These are phyloP conservation scores for Chamaetylas fuelleborni DNA, from an alignment of 2,113 vertebrate genomes.

Conservation along the genomic window DNA sequence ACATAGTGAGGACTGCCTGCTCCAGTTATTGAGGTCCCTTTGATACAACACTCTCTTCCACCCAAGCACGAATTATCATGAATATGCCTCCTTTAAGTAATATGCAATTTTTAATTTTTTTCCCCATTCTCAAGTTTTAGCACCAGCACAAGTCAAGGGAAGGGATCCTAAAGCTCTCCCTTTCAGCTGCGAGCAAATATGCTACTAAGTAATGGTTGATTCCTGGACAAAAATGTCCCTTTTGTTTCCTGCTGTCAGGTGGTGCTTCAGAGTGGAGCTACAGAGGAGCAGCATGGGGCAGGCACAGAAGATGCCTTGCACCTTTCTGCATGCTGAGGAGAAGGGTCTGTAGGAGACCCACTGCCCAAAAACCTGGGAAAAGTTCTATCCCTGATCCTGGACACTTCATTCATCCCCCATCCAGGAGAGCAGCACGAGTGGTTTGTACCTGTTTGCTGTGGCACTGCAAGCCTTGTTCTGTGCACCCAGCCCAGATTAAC, in stretches of 20 bases:
- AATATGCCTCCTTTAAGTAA: not conserved
- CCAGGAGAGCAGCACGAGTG: rapidly evolving
- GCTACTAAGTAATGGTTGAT: not conserved
- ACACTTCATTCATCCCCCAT: not conserved
- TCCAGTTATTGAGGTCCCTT: not conserved
- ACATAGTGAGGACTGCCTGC: not conserved
- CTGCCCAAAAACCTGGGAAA: not conserved
- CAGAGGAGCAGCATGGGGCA: not conserved
- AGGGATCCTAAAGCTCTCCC: not conserved
- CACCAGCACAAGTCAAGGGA: not conserved
- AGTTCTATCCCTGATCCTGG: too few relatives aligned
- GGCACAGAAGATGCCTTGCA: not conserved
- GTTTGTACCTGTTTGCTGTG: not conserved
- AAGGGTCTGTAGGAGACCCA: not conserved
- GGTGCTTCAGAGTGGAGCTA: not conserved
- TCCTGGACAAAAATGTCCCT: not conserved
- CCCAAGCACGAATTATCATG: not conserved
- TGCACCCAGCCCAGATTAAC: not conserved
- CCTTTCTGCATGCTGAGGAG: not conserved
- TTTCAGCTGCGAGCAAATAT: not conserved
- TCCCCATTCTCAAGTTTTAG: not conserved
- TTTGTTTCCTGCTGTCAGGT: not conserved
- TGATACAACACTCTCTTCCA: not conserved
- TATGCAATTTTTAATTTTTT: not conserved
- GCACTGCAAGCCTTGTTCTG: too few relatives aligned